These are phyloP conservation scores for Microcebus lehilahytsara DNA, from an alignment of 2,113 vertebrate species.

Conservation along the genomic window DNA sequence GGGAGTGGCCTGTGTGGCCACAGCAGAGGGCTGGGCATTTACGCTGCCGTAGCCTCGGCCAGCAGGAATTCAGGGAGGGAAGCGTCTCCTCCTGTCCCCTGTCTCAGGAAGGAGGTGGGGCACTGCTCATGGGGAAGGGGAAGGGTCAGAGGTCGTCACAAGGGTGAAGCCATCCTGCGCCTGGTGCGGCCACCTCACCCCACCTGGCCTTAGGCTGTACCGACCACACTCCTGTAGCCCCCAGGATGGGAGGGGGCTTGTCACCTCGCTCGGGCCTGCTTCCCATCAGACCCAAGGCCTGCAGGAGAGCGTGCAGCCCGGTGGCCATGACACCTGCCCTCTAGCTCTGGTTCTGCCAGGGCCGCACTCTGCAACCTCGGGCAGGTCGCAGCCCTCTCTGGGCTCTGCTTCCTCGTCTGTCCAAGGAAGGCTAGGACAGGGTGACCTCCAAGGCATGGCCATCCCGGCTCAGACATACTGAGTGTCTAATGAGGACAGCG, in stretches of 20 bases:
- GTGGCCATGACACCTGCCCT: not conserved
- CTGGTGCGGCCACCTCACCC: not conserved
- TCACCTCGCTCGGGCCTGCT: not conserved
- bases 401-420: not conserved
- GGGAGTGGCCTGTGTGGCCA: not conserved
- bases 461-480: not conserved
- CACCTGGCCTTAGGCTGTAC: not conserved
- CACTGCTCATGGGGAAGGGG: not conserved
- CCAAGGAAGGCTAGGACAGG: not conserved
- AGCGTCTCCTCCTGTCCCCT: not conserved
- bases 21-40: not conserved
- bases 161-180: not conserved
- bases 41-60: not conserved
- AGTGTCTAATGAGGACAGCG: not conserved
- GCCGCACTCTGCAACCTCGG: not conserved
- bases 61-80: not conserved
- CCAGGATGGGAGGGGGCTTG: not conserved
- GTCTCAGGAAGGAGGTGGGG: not conserved
- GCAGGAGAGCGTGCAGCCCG: accelerated
- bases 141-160: not conserved
- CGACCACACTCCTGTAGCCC: not conserved
- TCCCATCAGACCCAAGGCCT: not conserved
- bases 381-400: not conserved
- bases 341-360: not conserved
- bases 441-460: not conserved